phyloP scores from a whole-genome alignment of 2,888 invertebrate species.

The Eilema caniola region DNA sequence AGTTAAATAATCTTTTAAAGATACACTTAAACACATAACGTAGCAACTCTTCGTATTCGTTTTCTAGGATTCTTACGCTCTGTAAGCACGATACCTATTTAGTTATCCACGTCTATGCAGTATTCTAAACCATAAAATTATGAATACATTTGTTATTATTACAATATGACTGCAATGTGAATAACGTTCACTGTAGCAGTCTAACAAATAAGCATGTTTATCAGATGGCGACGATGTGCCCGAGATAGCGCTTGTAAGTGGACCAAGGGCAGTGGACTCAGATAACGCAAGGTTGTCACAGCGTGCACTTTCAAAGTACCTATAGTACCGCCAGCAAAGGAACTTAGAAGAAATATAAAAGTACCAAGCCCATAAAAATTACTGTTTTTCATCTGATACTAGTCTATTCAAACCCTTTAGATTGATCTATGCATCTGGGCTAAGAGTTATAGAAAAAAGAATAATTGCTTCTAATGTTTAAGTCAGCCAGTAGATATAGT shows the following conservation, averaged over 20 bases:
- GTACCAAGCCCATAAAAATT: neutral
- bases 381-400: neutral
- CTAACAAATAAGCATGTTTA: constrained; percentile 67
- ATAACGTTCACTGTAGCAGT: constrained; percentile 44
- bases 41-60: neutral
- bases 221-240: constrained; percentile 78
- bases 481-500: too few species aligned
- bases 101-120: neutral
- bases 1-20: neutral
- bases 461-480: neutral
- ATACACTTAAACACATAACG: neutral
- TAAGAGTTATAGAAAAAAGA: neutral
- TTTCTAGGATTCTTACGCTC: neutral
- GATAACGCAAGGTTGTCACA: constrained; percentile 80
- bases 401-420: neutral
- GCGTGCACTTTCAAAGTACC: constrained; percentile 42
- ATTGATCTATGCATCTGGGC: neutral
- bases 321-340: constrained; percentile 1
- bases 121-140: constrained; percentile 21
- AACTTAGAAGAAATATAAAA: neutral
- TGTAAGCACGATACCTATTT: neutral
- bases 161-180: constrained; percentile 48
- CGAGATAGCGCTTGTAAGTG: constrained; percentile 78
- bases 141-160: constrained; percentile 48
- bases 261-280: constrained; percentile 80